Base-by-base conservation (phyloP, 2,888 invertebrate genomes). In the Acronicta leporina region DNA sequence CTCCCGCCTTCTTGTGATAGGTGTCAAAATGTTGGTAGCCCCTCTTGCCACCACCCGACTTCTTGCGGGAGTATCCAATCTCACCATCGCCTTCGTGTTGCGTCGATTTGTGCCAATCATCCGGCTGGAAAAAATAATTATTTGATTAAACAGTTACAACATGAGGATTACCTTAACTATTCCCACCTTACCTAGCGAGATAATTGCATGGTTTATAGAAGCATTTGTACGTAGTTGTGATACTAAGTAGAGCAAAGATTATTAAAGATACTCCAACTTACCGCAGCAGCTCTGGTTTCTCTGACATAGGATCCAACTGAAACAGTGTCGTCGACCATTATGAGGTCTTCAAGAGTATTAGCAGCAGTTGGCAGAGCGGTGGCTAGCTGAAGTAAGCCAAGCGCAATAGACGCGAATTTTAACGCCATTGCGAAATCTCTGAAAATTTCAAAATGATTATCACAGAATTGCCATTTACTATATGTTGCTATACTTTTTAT, bases 21-120 rank as follows among this genome's bases (percentile, higher is more conserved):
- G 96, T 96, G 88, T 96, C 97, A 79, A 95, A 96, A 76, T 96
- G 96, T 85, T 96, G 96, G 91, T 97, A 97, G 0, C 97, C 97
- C 73, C 96, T 96, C 82, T 96, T 96, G 27, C 96, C 96, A 48
- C 96, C 96, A 64, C 96, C 96, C 43, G 95, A 91, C 81, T 95
- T 95, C 81, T 95, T 95, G 67, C 96, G 95, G 46, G 95, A 95
- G 86, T 96, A 97, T 2, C 97, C 97, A 61, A 96, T 95, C 65
- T 96, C 96, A 20, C 95, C 96, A 53, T 96, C 96, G 0, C 96
- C 96, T 53, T 95, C 95, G 69, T 95, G 95, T 13, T 96, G 95
- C 78, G 95, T 96, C 0, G 95, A 93, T 83, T 95, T 96, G 82
- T 96, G 92, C 86, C 95, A 96, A 69, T 91, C 85, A 53, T 90